phyloP scores from a whole-genome alignment of 2,113 vertebrate genomes.

The Dicentrarchus labrax region DNA sequence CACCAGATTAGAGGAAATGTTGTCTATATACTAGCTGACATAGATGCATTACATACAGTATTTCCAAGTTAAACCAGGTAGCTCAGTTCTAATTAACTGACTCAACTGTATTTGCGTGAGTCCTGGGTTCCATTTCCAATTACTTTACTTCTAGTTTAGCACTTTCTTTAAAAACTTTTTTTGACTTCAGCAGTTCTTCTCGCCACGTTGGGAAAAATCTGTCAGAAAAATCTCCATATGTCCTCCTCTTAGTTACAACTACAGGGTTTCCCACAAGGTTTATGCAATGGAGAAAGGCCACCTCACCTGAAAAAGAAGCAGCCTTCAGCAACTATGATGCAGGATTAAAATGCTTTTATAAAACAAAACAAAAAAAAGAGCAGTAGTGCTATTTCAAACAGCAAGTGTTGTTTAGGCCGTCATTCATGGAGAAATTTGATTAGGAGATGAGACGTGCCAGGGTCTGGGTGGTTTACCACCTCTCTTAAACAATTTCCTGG shows the following conservation, averaged over 20 bases:
- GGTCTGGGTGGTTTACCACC: not conserved
- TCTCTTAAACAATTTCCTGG: not conserved
- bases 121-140: not conserved
- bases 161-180: not conserved
- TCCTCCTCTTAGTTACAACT: not conserved
- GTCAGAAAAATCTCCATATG: not conserved
- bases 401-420: not conserved
- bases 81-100: not conserved
- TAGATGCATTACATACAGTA: not conserved
- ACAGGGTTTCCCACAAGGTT: not conserved
- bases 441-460: not conserved
- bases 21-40: not conserved
- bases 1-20: not conserved
- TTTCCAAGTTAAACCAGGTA: constrained; percentile 4
- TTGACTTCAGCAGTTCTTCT: not conserved
- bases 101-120: not conserved
- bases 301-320: not conserved
- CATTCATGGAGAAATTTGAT: not conserved
- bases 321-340: not conserved
- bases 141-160: not conserved
- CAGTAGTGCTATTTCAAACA: not conserved
- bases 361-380: constrained; percentile 11
- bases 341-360: not conserved
- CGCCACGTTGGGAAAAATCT: not conserved
- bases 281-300: not conserved